Percentiles rank a stretch among this genome's conserved stretches.
phyloP scores from a whole-genome alignment of 37 sponge, comb jelly and placozoan species.

The Ianthella basta region DNA sequence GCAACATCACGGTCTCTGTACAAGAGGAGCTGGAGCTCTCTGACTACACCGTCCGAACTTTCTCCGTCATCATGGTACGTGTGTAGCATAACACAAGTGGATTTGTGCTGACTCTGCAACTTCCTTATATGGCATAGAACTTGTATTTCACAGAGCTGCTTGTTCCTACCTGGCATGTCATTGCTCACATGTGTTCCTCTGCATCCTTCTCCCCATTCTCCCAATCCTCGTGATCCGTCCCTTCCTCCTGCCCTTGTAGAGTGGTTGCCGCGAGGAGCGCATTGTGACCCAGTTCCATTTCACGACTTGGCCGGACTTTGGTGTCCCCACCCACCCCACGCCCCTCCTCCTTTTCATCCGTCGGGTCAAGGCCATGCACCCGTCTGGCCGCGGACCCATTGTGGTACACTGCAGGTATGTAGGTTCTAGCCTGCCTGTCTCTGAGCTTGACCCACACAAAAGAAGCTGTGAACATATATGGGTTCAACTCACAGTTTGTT shows the following conservation, averaged over 20 bases:
- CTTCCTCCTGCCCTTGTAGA: not conserved
- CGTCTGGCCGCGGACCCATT: slow-evolving; percentile 76
- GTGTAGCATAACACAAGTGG: not conserved
- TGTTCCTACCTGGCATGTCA: too few relatives aligned
- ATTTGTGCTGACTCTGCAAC: too few relatives aligned
- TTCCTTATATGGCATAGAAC: too few relatives aligned
- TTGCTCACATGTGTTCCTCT: too few relatives aligned
- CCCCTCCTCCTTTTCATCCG: slow-evolving; percentile 83
- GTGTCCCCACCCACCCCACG: slow-evolving; percentile 87
- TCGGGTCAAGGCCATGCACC: slow-evolving; percentile 61
- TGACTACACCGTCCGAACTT: slow-evolving; percentile 83
- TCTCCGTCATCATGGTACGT: slow-evolving; percentile 59
- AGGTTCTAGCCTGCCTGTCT: too few relatives aligned
- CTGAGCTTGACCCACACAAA: too few relatives aligned
- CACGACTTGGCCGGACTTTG: slow-evolving; percentile 95
- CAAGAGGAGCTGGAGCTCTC: slow-evolving; percentile 73
- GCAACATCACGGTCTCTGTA: slow-evolving; percentile 56
- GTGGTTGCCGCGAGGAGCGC: slow-evolving; percentile 55
- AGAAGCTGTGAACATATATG: too few relatives aligned
- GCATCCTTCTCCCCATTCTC: too few relatives aligned
- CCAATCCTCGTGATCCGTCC: too few relatives aligned
- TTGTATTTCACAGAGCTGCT: too few relatives aligned
- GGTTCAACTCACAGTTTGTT: too few relatives aligned
- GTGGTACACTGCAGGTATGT: slow-evolving; percentile 93
- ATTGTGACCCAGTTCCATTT: slow-evolving; percentile 89